Base-by-base conservation (phyloP, 2,888 invertebrate species). In the Lepeophtheirus nordmannii region DNA sequence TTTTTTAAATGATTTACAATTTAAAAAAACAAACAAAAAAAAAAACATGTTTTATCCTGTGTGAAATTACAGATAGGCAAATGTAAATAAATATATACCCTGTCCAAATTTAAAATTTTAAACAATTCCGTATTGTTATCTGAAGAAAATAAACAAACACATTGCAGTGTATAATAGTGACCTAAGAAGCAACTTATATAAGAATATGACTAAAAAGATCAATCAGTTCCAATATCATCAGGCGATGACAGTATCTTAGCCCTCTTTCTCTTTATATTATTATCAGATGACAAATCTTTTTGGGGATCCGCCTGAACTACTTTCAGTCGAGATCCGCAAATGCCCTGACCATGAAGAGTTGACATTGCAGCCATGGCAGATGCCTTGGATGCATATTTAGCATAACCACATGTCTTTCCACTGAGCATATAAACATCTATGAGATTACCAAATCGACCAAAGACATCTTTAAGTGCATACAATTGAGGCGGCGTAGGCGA, bases 341-440 rank as follows among this genome's bases (percentile, higher is more conserved):
- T 81, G 75, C 90, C 89, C 68, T 89, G 87, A 11, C 90, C 91
- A 74, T 93, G 90, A 59, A 93, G 74, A 39, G 75, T 73, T 76
- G 79, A 79, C 60, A 87, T 86, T 1, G 89, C 89, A 71, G 82
- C 80, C 70, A 84, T 81, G 0, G 92, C 92, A 69, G 87, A 84
- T 53, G 83, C 82, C 65, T 79, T 80, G 61, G 79, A 80, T 3
- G 89, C 85, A 76, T 86, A 93, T 72, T 89, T 88, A 9, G 89
- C 92, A 76, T 90, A 93, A 0, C 93, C 93, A 76, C 89, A 91
- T 72, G 89, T 92, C 74, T 89, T 87, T 73, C 90, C 87, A 61
- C 85, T 85, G 70, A 93, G 78, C 75, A 92, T 83, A 74, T 89
- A 92, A 1, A 91, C 88, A 75, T 90, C 91, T 67, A 92, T 89